phyloP scores from a whole-genome alignment of 2,888 invertebrate species.

The Megalurothrips usitatus region DNA sequence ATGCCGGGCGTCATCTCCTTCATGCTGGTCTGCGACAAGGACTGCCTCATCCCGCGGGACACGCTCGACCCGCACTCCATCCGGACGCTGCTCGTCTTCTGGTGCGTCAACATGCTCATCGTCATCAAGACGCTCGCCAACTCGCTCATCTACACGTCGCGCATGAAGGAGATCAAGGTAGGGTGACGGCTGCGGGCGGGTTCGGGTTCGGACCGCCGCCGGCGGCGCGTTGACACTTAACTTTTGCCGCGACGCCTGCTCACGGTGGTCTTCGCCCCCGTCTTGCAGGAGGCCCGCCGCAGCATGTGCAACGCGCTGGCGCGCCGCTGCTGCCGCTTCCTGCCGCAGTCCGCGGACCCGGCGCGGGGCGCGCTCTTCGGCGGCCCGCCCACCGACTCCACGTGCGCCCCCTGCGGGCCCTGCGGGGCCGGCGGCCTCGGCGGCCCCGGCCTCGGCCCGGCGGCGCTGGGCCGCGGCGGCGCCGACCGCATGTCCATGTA shows the following conservation, averaged over 20 bases:
- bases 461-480: not conserved
- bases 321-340: conserved; percentile 29
- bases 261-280: too few relatives aligned
- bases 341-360: conserved; percentile 19
- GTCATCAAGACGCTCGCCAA: conserved; percentile 60
- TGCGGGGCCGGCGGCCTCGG: not conserved
- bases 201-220: too few relatives aligned
- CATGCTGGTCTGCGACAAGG: conserved; percentile 52
- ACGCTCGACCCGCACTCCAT: conserved; percentile 32
- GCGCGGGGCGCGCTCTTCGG: conserved; percentile 30
- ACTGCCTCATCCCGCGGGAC: conserved; percentile 44
- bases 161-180: conserved; percentile 62
- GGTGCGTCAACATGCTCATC: conserved; percentile 52
- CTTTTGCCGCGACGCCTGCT: too few relatives aligned
- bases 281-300: not conserved
- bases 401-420: not conserved
- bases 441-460: not conserved
- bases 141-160: conserved; percentile 61
- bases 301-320: conserved; percentile 29
- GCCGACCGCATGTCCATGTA: conserved; percentile 31
- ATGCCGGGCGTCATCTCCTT: conserved; percentile 57
- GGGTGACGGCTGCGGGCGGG: not conserved
- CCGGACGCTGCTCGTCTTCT: conserved; percentile 41
- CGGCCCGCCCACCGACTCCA: not conserved
- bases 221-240: too few relatives aligned